Conservation (phyloP, 2,113 vertebrate genomes). For the Notarius quadriscutis region DNA sequence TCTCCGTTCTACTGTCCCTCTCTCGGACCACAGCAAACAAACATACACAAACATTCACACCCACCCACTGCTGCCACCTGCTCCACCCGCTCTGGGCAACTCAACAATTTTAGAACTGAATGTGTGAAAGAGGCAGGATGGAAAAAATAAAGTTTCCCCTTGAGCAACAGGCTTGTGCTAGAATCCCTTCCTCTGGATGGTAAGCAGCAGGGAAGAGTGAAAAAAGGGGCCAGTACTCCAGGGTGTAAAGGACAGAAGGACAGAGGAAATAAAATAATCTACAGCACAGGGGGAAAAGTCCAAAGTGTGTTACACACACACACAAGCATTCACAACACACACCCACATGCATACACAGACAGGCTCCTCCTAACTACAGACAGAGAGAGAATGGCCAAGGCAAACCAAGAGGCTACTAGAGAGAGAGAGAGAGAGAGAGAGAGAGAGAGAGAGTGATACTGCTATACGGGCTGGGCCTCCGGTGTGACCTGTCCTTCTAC, state of each 20-base stretch:
- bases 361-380: constrained; percentile 57
- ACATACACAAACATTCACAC: constrained; percentile 65
- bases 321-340: constrained; percentile 31
- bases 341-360: constrained; percentile 39
- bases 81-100: constrained; percentile 58
- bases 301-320: constrained; percentile 36
- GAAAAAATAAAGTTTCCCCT: constrained; percentile 60
- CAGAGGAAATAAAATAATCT: constrained; percentile 26
- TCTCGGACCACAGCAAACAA: constrained; percentile 57
- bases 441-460: not conserved
- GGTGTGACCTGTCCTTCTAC: constrained; percentile 72
- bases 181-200: constrained; percentile 55
- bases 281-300: constrained; percentile 41
- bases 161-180: constrained; percentile 35
- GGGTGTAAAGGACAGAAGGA: constrained; percentile 40
- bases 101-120: constrained; percentile 9
- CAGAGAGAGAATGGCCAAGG: constrained; percentile 29
- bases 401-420: constrained; percentile 23
- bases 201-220: constrained; percentile 26
- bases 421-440: constrained; percentile 11
- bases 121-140: constrained; percentile 31
- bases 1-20: constrained; percentile 63
- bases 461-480: constrained; percentile 50
- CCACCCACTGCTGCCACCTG: constrained; percentile 63
- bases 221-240: constrained; percentile 34